Conservation (phyloP, 2,113 vertebrate genomes). For the Narcine bancroftii region DNA sequence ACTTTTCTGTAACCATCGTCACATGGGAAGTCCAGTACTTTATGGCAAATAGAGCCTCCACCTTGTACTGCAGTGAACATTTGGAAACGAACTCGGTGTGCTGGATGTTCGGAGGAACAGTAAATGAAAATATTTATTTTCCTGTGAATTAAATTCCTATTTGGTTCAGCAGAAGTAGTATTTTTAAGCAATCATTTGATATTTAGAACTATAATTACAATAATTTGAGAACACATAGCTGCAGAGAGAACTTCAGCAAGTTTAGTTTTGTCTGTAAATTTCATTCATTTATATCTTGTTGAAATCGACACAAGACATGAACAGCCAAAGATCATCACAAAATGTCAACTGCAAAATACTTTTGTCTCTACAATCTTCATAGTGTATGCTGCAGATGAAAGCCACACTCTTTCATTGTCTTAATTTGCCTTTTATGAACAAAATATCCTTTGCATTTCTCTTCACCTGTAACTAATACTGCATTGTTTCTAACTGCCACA, state of each 20-base stretch:
- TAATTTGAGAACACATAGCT: background rate
- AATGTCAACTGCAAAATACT: background rate
- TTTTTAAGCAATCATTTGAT: background rate
- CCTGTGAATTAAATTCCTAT: background rate
- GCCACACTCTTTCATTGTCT: background rate
- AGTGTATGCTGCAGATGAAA: too few species aligned
- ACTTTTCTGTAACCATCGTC: background rate
- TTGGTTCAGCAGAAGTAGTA: background rate
- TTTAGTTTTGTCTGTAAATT: background rate
- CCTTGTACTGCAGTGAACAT: background rate
- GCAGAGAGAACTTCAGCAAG: background rate
- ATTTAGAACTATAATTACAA: background rate
- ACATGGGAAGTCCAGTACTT: background rate
- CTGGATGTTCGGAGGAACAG: background rate
- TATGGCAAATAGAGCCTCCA: background rate
- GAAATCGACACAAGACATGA: background rate
- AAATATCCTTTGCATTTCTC: background rate
- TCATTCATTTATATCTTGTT: background rate
- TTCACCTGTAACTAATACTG: background rate
- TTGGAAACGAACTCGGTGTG: background rate
- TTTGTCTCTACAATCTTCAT: background rate
- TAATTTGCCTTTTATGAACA: background rate
- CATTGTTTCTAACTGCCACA: background rate
- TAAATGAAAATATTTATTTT: constrained; percentile 1
- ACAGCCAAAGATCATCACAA: background rate